Evolutionary conservation across 2,888 invertebrate species (phyloP), one percentile per base, ranked within the genome.

Genomic region (Lasius platythorax): DNA sequence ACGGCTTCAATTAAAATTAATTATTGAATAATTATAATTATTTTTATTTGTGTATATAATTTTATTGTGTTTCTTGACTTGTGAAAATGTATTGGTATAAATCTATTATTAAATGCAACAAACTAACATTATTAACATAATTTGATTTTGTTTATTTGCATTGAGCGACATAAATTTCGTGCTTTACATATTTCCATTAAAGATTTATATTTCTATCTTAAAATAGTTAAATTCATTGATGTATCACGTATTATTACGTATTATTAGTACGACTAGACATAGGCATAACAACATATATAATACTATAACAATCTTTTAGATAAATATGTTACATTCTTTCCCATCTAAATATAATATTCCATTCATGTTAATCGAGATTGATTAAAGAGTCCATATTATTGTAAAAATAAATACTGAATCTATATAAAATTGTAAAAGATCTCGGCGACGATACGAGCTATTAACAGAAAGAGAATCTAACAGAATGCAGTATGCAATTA

Each of bases 181-280:
- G 72, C 37, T 73, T 61, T 63, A 37, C 30, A 33, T 3, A 37
- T 37, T 37, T 37, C 37, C 37, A 37, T 37, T 37, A 37, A 37
- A 78, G 72, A 56, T 88, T 87, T 95, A 50, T 70, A 70, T 33
- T 46, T 33, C 37, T 37, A 64, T n/a, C 11, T 93, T 96, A 89
- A 95, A 66, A 15, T 11, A 43, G n/a, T 67, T 58, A 30, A 58
- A 23, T 75, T 75, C 0, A 33, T 64, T 46, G 15, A 74, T 56
- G 15, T n/a, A 15, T 50, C 33, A 53, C 23, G 33, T 74, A n/a
- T 56, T 43, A 61, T 61, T 74, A 12, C 23, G 23, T 23, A 23
- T 23, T 23, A 23, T 23, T 23, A 23, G 23, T 23, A 23, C 23
- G 23, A 23, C 0, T 23, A 23, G 23, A 23, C 23, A 23, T 23